Evolutionary conservation across 2,113 vertebrate genomes (phyloP), one percentile per base, ranked within the genome.

Genomic region (Spea bombifrons): DNA sequence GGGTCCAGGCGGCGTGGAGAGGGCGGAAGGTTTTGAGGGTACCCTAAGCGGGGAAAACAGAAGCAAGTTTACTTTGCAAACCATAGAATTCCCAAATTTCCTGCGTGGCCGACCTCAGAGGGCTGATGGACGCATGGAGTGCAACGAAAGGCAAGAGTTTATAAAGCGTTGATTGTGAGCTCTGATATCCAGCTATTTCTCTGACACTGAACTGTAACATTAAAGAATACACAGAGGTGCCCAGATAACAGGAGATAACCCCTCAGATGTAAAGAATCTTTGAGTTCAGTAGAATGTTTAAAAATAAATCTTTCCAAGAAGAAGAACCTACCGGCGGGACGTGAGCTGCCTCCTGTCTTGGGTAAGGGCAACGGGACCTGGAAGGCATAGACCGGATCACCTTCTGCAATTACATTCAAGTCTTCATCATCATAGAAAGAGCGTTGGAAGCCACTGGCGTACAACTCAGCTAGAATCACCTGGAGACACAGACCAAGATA

Each of bases 381-480:
- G 83, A 98, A 97, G 82, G 96, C 96, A 4, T 96, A 98, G 74
- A 98, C 86, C 0, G 91, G 90, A 4, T 93, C 95, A 3, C 87
- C 92, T 8, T 95, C 93, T 0, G 93, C 88, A 0, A 96, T 91
- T 5, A 83, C 64, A 2, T 90, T 92, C 87, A 98, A 85, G 66
- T 95, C 94, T 5, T 98, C 95, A 2, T 92, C 86, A n/a, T 98
- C 94, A 0, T 84, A 90, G 81, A 98, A 95, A 17, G 96, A 98
- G 46, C 93, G 93, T 82, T 94, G 93, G 88, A 95, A 92, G 2
- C 96, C 96, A 2, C 82, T 91, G 7, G 94, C 84, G 82, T 92
- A 91, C 82, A 98, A 50, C 87, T 98, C 96, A 2, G 89, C 88
- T 71, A 98, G 92, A 84, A 98, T 93, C 82, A 98, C 92, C 96